Evolutionary conservation across 2,113 vertebrate species (phyloP), one percentile per base, ranked within the genome.

Genomic region (Pithys albifrons): DNA sequence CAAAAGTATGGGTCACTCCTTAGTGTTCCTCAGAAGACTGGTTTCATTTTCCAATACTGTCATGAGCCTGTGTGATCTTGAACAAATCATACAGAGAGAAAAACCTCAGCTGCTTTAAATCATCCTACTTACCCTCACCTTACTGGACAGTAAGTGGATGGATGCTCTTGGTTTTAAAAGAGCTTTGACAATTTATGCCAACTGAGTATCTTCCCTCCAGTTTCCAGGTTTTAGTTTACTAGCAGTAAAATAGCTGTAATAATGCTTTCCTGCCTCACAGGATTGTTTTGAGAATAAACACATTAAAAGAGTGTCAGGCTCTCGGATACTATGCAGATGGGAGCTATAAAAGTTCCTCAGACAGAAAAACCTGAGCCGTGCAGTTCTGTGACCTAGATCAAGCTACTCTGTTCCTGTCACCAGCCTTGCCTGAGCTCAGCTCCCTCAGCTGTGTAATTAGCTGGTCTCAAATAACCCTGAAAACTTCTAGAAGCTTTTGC

Each of bases 361-460:
- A 85, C 22, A 93, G 92, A 83, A 88, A 93, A 93, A 22, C 46
- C 59, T 43, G 91, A 91, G 81, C 81, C 0, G 2, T 92, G 77
- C 77, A 88, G 58, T 57, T 75, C 93, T 75, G 86, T 95, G 94
- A 97, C 95, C 93, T 95, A 85, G 66, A 95, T 96, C 37, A 65
- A 61, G 62, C 71, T 79, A 28, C 74, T 95, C 87, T 82, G 70
- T 17, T 94, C 80, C 89, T 16, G 33, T 88, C 71, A 77, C 78
- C 45, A 88, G 64, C 64, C 58, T 78, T 88, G 74, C 43, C 70
- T 73, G 45, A 82, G 91, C 62, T 93, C 71, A 62, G 77, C 75
- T 95, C 62, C 70, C 49, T 95, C 75, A 78, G 13, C 81, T 93
- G 87, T 95, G 95, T 93, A 91, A 96, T 97, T 96, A 96, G 58